A percentile compares a stretch with the other conserved stretches of the same genome.
These are phyloP conservation scores for Protobothrops mucrosquamatus DNA, from an alignment of 2,113 vertebrate genomes.

Conservation along the genomic window DNA sequence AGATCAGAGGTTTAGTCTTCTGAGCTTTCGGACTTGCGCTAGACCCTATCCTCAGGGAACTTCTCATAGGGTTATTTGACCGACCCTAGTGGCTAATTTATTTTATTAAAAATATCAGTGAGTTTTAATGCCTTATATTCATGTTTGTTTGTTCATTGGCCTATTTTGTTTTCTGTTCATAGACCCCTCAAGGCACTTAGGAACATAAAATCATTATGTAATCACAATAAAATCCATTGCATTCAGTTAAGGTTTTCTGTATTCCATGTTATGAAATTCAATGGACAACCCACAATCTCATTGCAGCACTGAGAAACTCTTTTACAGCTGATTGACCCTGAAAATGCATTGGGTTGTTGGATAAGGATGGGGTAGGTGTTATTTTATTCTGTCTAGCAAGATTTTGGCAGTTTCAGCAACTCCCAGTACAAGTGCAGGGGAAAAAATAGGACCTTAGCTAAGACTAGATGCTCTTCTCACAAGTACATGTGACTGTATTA, in stretches of 20 bases:
- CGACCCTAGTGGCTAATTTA: background rate
- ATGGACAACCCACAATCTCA: background rate
- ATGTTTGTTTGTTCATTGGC: background rate
- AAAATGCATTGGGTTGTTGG: background rate
- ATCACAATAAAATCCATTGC: background rate
- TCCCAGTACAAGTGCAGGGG: background rate
- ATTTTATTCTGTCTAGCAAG: background rate
- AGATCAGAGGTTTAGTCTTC: background rate
- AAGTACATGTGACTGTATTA: background rate
- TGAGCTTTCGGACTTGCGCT: background rate
- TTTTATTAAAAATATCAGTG: background rate
- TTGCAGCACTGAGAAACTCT: background rate
- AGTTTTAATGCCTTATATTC: background rate
- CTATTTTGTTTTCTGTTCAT: background rate
- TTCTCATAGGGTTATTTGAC: background rate
- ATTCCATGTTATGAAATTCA: background rate
- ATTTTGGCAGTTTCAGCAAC: background rate
- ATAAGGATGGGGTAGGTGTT: background rate
- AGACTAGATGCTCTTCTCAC: background rate
- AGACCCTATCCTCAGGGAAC: background rate
- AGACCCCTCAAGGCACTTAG: background rate
- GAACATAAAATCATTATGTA: background rate
- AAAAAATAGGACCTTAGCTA: background rate
- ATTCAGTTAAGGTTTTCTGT: background rate
- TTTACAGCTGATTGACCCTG: background rate